A percentile compares a stretch with the other conserved stretches of the same genome.
Conservation (phyloP, 2,888 invertebrate genomes). For the Agrotis puta region DNA sequence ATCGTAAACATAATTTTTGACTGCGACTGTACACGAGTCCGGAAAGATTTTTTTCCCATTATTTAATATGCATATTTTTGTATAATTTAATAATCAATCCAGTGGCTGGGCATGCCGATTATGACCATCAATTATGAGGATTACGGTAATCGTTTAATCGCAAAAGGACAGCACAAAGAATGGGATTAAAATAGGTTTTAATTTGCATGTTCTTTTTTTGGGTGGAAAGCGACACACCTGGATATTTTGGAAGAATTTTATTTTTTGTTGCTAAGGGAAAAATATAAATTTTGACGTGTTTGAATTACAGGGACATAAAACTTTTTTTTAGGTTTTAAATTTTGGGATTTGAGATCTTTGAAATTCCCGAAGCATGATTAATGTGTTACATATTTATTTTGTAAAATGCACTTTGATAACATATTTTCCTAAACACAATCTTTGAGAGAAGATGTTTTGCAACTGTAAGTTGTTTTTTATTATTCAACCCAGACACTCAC, state of each 20-base stretch:
- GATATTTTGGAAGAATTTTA: neutral
- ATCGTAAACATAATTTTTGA: neutral
- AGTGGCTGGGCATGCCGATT: constrained; percentile 52
- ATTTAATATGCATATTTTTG: constrained; percentile 70
- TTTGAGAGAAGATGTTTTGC: too few relatives aligned
- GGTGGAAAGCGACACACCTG: constrained; percentile 4
- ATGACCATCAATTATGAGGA: constrained; percentile 62
- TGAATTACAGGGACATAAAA: neutral
- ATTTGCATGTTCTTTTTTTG: constrained; percentile 31
- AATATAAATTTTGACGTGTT: neutral
- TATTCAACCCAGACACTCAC: too few relatives aligned
- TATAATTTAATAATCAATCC: constrained; percentile 65
- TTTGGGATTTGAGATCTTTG: too few relatives aligned
- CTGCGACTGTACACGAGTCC: constrained; percentile 20
- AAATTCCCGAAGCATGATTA: too few relatives aligned
- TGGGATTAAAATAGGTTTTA: constrained; percentile 47
- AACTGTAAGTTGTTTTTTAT: too few relatives aligned
- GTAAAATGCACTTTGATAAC: too few relatives aligned
- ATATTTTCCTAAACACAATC: too few relatives aligned
- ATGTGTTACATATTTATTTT: too few relatives aligned
- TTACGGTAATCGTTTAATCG: constrained; percentile 61
- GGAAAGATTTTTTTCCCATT: constrained; percentile 59
- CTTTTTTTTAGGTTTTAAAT: neutral
- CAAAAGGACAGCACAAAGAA: constrained; percentile 38
- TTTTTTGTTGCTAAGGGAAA: neutral